Evolutionary conservation across 2,888 invertebrate species (phyloP), one percentile per base, ranked within the genome.

Genomic region (Sarcophaga rosellei): DNA sequence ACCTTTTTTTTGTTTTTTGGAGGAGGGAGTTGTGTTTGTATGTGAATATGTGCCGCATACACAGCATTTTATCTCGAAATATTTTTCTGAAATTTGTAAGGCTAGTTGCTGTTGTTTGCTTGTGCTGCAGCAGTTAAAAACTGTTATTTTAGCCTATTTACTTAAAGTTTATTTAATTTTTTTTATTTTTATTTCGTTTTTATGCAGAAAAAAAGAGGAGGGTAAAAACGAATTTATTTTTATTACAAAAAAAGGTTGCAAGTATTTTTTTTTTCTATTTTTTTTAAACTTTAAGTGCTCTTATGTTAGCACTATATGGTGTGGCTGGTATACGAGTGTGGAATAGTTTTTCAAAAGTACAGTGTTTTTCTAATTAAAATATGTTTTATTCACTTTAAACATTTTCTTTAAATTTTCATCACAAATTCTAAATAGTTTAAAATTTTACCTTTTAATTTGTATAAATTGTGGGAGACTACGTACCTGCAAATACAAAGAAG

Each of bases 41-140:
- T 53, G 53, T 53, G 53, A 15, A 53, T 53, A 53, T 5, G 12
- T 17, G 53, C 53, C 12, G 17, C 53, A 53, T 53, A 5, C 53
- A 53, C 53, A 53, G 53, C 53, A 53, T 53, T 15, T 53, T 53
- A 15, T 35, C 35, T 35, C 35, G 10, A 35, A 35, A 1, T 1
- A 1, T 35, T 35, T 35, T 35, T 35, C n/a, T n/a, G 8, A 10
- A 35, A 8, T 15, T 53, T 53, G 17, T 53, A 17, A 15, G 12
- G 53, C 17, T 53, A 44, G 74, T 74, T 81, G 73, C 44, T 57
- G 68, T 78, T 47, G n/a, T 47, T 63, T 21, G 57, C 59, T 68
- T 47, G 21, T 21, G 47, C 61, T 68, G 59, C 86, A 85, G 83
- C 79, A 89, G 84, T 83, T 85, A 82, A 69, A 53, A 78, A 74